Evolutionary conservation across 2,888 invertebrate genomes (phyloP).

Genomic region (Phytoseiulus persimilis): DNA sequence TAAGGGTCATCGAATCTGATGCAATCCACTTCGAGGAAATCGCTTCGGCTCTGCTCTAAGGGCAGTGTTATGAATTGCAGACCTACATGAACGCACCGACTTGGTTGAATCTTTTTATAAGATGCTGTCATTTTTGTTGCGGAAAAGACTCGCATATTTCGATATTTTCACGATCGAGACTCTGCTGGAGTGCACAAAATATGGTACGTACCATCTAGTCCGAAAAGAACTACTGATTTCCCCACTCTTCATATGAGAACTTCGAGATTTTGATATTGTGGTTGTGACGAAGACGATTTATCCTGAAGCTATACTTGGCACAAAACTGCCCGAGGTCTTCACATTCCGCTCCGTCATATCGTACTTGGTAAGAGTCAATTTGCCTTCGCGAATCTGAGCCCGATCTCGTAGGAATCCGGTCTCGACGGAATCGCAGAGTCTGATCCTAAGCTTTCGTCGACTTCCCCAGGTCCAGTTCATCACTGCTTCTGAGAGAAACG

Average conservation of each 20-base stretch:
- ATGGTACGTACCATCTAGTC: neutral
- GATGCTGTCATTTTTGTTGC: neutral
- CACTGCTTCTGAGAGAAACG: slow-evolving; percentile 12
- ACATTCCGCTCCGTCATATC: slow-evolving; percentile 13
- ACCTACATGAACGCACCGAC: slow-evolving; percentile 16
- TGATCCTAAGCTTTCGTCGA: neutral
- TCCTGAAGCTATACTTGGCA: neutral
- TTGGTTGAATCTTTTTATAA: slow-evolving; percentile 13
- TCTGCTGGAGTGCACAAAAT: neutral
- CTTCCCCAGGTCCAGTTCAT: slow-evolving; percentile 8
- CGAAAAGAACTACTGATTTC: too few species aligned
- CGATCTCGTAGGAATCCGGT: too few species aligned
- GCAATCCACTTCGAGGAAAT: neutral
- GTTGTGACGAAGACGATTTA: neutral
- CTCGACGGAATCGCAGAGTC: neutral
- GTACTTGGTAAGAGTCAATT: neutral
- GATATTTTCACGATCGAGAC: slow-evolving; percentile 12
- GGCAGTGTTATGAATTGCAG: neutral
- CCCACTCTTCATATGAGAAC: too few species aligned
- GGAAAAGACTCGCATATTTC: slow-evolving; percentile 8
- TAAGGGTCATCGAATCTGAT: too few species aligned
- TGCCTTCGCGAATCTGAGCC: neutral
- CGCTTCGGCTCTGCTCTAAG: too few species aligned
- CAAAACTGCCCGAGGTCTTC: slow-evolving; percentile 8
- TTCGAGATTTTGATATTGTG: neutral